Base-by-base conservation (phyloP, 1,140 invertebrate species). In the Drosophila guanche region DNA sequence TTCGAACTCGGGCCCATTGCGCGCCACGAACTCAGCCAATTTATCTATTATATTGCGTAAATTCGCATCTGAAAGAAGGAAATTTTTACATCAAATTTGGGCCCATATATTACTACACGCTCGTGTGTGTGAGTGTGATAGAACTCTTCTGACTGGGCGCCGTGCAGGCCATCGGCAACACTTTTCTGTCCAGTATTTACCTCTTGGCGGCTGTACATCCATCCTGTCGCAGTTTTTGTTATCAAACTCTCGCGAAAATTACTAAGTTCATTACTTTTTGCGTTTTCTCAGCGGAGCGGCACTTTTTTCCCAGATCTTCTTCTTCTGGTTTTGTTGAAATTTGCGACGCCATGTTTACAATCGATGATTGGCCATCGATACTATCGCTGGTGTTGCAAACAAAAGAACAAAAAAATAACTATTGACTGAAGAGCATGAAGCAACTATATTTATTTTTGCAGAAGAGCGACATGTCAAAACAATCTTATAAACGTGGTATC, bases 1-100 rank as follows among this genome's bases (percentile, higher is more conserved):
- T 93, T 99, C 98, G 93, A 99, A 99, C 91, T 99, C 98, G 2
- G 97, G 97, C 16, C 98, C 98, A 96, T 99, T 99, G 91, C 98
- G 93, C 67, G 98, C 98, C 56, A 99, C 98, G 94, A 99, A 99
- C 91, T 98, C 97, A 2, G 98, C 98, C 78, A 99, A 93, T 94
- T 99, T 99, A 93, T 99, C 98, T 86, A 99, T 99, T 88, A 99
- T 99, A 93, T 98, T 99, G 58, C 90, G 83, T 61, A 91, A 90
- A 76, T 84, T 86, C 46, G 84, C 75, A 79, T 91, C 90, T 91
- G 52, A 40, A 40, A 43, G 33, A 59, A 20, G 25, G n/a, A 14
- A 27, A 48, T 45, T 54, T 66, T 53, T 40, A 46, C 58, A 73
- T 33, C 51, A 47, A 45, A 51, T 66, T 22, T 65, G 48, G 67